Base-by-base conservation (phyloP, 2,113 vertebrate species). In the Rhizomys pruinosus region DNA sequence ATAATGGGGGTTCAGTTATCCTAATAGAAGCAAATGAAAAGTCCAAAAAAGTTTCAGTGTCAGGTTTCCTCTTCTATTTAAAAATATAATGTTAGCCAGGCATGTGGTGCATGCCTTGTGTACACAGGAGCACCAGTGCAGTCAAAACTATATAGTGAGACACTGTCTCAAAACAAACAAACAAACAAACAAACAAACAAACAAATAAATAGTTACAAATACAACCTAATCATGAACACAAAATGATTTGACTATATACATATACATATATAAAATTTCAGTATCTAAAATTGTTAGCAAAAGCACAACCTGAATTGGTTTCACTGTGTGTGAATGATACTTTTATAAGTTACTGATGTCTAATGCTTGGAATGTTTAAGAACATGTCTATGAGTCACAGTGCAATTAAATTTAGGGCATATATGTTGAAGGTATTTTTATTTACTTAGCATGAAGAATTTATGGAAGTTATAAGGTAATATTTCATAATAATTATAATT, bases 381-480 rank as follows among this genome's bases (percentile, higher is more conserved):
- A n/a, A n/a, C n/a, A n/a, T n/a, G n/a, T n/a, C n/a, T n/a, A n/a
- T 87, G 64, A 78, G 85, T 87, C n/a, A 73, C 84, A 87, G 44
- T 72, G 59, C 81, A 89, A 63, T 85, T 89, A 68, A 78, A 93
- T 74, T 93, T 89, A 74, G 4, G 1, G 15, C 4, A 25, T 47
- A 87, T 87, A 92, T 87, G 20, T 74, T 84, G 3, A 3, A 69
- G 52, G 2, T 34, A 20, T 13, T 72, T 85, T 44, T 1, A 79
- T 78, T 74, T 29, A 79, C 5, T 92, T 89, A 39, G 64, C 15
- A 37, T 87, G 74, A 91, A 92, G 25, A 86, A 76, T 80, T 91
- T 93, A 57, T 52, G 32, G 88, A 94, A 29, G 22, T 91, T n/a
- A 85, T 22, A 20, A 47, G 27, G 16, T 27, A 82, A 42, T 20